phyloP scores from a whole-genome alignment of 2,888 invertebrate genomes.

The Alentia gelatinosa region DNA sequence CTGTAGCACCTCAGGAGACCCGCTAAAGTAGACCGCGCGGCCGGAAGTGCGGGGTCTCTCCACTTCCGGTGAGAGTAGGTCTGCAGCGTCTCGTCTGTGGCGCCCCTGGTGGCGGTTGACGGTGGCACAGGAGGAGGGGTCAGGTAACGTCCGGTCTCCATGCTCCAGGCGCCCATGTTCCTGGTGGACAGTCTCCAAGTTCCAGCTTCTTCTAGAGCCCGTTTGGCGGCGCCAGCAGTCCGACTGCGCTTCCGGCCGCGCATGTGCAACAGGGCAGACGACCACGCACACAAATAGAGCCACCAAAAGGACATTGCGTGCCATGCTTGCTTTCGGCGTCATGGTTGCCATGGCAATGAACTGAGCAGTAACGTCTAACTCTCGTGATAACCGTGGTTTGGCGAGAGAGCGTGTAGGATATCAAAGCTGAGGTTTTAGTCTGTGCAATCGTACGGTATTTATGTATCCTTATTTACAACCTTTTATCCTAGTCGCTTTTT shows the following conservation, averaged over 20 bases:
- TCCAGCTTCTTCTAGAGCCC: background rate
- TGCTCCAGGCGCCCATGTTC: slow-evolving; percentile 16
- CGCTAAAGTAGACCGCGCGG: slow-evolving; percentile 11
- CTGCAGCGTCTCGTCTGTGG: slow-evolving; percentile 3
- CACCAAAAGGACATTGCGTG: too few species aligned
- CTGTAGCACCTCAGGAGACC: slow-evolving; percentile 9
- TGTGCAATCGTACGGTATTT: too few species aligned
- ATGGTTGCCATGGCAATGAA: too few species aligned
- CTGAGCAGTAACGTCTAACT: too few species aligned
- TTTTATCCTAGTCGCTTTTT: too few species aligned
- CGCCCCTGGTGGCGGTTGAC: slow-evolving; percentile 11
- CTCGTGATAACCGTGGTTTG: too few species aligned
- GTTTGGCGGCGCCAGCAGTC: background rate
- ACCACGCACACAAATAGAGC: background rate
- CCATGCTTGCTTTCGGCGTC: too few species aligned
- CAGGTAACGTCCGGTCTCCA: background rate
- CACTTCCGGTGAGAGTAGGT: background rate
- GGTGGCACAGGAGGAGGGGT: slow-evolving; percentile 14
- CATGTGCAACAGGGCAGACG: background rate
- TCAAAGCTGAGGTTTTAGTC: too few species aligned
- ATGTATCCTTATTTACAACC: too few species aligned
- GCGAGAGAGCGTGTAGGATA: too few species aligned
- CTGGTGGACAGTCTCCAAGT: background rate
- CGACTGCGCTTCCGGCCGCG: background rate
- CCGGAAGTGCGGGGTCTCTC: background rate